Evolutionary conservation across 1,140 invertebrate genomes (phyloP), one percentile per base, ranked within the genome.

Genomic region (Drosophila nannoptera): DNA sequence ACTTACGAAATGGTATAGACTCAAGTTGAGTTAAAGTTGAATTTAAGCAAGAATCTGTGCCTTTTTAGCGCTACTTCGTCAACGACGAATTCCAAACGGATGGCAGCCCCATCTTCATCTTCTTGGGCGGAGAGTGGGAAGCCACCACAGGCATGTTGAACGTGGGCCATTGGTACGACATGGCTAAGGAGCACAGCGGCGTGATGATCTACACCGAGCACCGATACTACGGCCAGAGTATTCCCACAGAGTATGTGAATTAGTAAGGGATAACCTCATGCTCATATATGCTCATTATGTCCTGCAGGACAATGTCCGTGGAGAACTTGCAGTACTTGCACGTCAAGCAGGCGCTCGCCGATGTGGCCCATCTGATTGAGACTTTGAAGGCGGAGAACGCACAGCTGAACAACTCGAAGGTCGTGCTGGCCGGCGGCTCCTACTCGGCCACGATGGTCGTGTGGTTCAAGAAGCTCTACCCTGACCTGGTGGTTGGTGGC

Each of bases 171-270:
- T 91, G 93, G 63, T 90, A 91, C 62, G 91, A 93, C 31, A 63
- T 93, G 52, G 93, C 92, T 11, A 89, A 90, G 56, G 73, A 90
- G 16, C 89, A 93, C 71, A 91, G 91, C 7, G 95, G 93, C 12
- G 90, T 90, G 3, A 86, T 93, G 43, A 92, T 92, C 78, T 93
- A 93, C 52, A 92, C 95, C 11, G 95, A 97, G 88, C 95, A 97
- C 89, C 92, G 96, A 66, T 97, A 92, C 88, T 97, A 96, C 88
- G 96, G 96, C 12, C 78, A 94, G 75, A 96, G 94, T 89, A 90
- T 91, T 64, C 96, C 96, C 1, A 93, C 93, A n/a, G 65, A 50
- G 75, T 72, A 53, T 83, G 91, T 92, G 3, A 5, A 14, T 1
- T 2, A 2, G 7, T 0, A 8, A 7, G 84, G 33, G 14, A 6